Conservation (phyloP, 2,113 vertebrate species). For the Pycnonotus jocosus region DNA sequence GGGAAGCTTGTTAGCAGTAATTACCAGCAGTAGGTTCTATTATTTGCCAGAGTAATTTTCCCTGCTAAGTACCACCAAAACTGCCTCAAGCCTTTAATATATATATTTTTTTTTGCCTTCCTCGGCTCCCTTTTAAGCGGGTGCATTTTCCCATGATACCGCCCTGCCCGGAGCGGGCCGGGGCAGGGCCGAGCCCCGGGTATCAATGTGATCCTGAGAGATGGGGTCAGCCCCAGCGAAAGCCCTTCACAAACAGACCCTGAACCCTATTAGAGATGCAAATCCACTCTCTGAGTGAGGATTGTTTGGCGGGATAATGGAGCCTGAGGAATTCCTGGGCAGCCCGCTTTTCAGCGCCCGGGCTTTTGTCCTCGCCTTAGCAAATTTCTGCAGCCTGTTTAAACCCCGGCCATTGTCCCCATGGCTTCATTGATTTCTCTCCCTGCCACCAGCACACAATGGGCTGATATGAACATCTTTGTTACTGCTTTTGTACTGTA, state of each 20-base stretch:
- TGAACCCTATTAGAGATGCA: conserved; percentile 93
- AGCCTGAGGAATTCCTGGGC: conserved; percentile 77
- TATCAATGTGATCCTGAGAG: conserved; percentile 81
- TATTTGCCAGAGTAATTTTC: conserved; percentile 88
- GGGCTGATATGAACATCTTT: conserved; percentile 89
- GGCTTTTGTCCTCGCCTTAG: conserved; percentile 80
- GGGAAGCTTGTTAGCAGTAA: conserved; percentile 84
- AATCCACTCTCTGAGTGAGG: conserved; percentile 89
- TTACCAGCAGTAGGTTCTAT: conserved; percentile 85
- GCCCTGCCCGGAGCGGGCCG: conserved; percentile 64
- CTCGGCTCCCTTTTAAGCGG: conserved; percentile 75
- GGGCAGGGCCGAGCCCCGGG: conserved; percentile 67
- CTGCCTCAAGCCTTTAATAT: conserved; percentile 81
- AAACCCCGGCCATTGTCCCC: conserved; percentile 83
- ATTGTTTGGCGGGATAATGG: conserved; percentile 84
- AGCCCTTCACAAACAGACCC: conserved; percentile 86
- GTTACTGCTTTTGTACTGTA: conserved; percentile 89
- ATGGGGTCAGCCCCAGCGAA: conserved; percentile 82
- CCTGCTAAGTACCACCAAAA: conserved; percentile 85
- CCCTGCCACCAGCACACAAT: conserved; percentile 89
- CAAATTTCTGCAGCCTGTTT: conserved; percentile 85
- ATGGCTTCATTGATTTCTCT: conserved; percentile 83
- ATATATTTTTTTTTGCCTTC: conserved; percentile 55
- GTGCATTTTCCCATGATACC: conserved; percentile 87
- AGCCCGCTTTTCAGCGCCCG: conserved; percentile 67